Base-by-base conservation (phyloP, 2,797 vertebrate genomes). In the Sebastes jordani region DNA sequence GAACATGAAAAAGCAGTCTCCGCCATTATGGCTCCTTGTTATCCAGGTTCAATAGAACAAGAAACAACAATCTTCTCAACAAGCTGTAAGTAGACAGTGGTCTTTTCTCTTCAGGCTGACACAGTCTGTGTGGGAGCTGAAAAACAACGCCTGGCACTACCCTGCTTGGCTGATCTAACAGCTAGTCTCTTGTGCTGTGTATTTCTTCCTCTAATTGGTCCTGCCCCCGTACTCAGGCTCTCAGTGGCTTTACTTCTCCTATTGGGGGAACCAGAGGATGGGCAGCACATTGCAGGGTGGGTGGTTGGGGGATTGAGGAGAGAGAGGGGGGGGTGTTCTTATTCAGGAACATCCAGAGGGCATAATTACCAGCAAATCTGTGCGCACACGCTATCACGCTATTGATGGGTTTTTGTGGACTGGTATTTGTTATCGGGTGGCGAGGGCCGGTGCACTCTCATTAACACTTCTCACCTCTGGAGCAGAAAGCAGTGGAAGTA, bases 401-500 rank as follows among this genome's bases (percentile, higher is more conserved):
- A 88, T 92, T 90, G 90, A 88, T 90, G 88, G 88, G 72, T 85
- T 87, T 49, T 78, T 79, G 74, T 84, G 68, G 88, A 84, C 80
- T 82, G 60, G 83, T 85, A 83, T 90, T 88, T 87, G 85, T 88
- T 91, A 88, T 86, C 67, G 29, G 82, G 76, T 88, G 82, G 88
- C 65, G 66, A 78, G 76, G 69, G 74, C 73, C 36, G 63, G 58
- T 66, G 71, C 82, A 54, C 76, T 63, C 89, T 94, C 92, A 93
- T 95, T 95, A 94, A 90, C 94, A 89, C 89, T 75, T 78, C 89
- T 91, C 91, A 93, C 89, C 86, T 92, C 87, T 87, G 86, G 82
- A 92, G 82, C 76, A 74, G 78, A 76, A 78, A 88, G 78, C 65
- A 61, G 60, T 8, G 38, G 54, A 91, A 81, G 83, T 87, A 89